Evolutionary conservation across 2,113 vertebrate species (phyloP), one percentile per base, ranked within the genome.

Genomic region (Genyomyrus donnyi): DNA sequence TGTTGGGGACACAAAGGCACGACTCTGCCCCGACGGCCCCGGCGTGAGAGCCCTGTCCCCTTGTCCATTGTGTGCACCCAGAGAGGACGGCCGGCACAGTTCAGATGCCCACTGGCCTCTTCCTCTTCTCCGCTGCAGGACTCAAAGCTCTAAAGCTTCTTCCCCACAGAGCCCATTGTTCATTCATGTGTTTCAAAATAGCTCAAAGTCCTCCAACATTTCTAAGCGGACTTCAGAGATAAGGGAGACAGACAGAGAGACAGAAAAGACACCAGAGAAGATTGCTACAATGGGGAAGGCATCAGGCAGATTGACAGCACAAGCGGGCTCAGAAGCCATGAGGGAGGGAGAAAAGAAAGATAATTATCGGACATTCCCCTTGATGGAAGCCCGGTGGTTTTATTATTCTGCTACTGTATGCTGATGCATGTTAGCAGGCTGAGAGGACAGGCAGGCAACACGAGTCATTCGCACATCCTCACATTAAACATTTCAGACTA

Each of bases 11-110:
- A 58, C 52, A 85, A 56, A 85, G 35, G 89, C n/a, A 0, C 13
- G 15, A 17, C 49, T 89, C n/a, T 53, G 89, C 49, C 31, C 48
- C 17, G 5, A 19, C 17, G 24, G 80, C 31, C 77, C 8, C 21
- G 27, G 89, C 80, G 35, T 89, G 50, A 58, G 50, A 58, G 48
- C 58, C 80, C 80, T 3, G 42, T 62, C 52, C 89, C 53, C 52
- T 85, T 85, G 52, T 89, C 39, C 52, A 85, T 85, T 85, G 89
- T 89, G 50, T 27, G 89, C 13, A 48, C 31, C 80, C 53, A 9
- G 62, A 42, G 11, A 42, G 88, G 19, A 89, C 3, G 53, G 39
- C 87, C 39, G 11, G 87, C 39, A 2, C 53, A 7, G 50, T 77
- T 58, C 80, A 50, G 10, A 84, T 42, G 62, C 49, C 70, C 48